Conservation (phyloP, 2,113 vertebrate species). For the Urocitellus parryii region DNA sequence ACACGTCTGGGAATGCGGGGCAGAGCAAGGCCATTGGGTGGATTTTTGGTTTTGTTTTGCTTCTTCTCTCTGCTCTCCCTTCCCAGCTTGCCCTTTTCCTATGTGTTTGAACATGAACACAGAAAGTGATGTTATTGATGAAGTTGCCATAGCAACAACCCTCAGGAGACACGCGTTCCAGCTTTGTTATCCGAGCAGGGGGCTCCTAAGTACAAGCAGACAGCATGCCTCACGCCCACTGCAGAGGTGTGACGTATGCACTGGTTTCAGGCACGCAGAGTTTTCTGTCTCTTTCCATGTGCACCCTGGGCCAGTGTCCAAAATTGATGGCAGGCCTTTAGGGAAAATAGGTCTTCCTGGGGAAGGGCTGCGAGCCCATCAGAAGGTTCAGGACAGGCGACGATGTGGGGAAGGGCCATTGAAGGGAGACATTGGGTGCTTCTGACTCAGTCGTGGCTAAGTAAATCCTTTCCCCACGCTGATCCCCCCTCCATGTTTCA, state of each 20-base stretch:
- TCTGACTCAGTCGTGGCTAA: neutral
- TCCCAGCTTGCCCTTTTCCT: slow-evolving; percentile 81
- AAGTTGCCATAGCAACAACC: slow-evolving; percentile 87
- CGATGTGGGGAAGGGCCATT: slow-evolving; percentile 37
- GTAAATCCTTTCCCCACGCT: rapidly evolving
- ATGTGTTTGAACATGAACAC: slow-evolving; percentile 85
- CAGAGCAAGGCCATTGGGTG: slow-evolving; percentile 79
- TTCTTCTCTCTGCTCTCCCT: slow-evolving; percentile 81
- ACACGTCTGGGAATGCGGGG: slow-evolving; percentile 68
- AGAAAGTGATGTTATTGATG: slow-evolving; percentile 88
- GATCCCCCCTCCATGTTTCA: rapidly evolving
- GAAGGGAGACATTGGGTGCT: neutral
- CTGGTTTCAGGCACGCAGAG: slow-evolving; percentile 74
- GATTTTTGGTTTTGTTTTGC: too few relatives aligned
- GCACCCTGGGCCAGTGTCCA: neutral
- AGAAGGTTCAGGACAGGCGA: neutral
- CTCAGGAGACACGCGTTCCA: slow-evolving; percentile 87
- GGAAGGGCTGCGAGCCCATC: neutral
- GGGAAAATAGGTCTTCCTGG: neutral
- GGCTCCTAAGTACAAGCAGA: slow-evolving; percentile 84
- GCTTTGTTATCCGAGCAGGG: slow-evolving; percentile 85
- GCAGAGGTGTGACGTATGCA: slow-evolving; percentile 74
- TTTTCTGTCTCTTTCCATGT: slow-evolving; percentile 62
- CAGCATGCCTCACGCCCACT: slow-evolving; percentile 70
- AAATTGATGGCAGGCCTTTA: too few relatives aligned